Base-by-base conservation (phyloP, 2,797 vertebrate species). In the Schizopygopsis pylzovi region DNA sequence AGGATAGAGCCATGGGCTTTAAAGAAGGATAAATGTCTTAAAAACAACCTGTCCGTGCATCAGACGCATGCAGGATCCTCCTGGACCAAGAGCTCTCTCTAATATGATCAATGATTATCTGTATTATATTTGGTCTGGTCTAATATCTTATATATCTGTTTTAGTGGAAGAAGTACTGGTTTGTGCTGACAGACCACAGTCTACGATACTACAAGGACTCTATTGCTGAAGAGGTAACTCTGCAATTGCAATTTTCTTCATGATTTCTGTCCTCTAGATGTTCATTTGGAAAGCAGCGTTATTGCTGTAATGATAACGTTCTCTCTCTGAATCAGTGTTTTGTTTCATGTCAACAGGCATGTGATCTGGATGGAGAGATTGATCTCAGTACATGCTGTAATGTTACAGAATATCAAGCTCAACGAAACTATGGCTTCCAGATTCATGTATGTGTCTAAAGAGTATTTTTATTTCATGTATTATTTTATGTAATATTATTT, bases 151-250 rank as follows among this genome's bases (percentile, higher is more conserved):
- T 22, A 37, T 65, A n/a, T 33, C 1, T 37, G 47, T 81, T 87
- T 13, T 25, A 96, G 96, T 96, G 96, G 95, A 96, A 96, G 92
- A 96, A 96, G 87, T 96, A 92, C 91, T 96, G 96, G 96, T 96
- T 96, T 90, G 96, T 96, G 83, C 86, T 96, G 91, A 96, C 96
- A 0, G 96, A 96, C 90, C 96, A 96, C 93, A 96, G 95, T 87
- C 93, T 96, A 52, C 92, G 95, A 89, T 96, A 95, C 91, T 96
- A 96, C 89, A 96, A 96, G 91, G 96, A 96, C 85, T 96, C 96
- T 0, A 96, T 96, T 18, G 96, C 96, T 78, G 96, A 96, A 82
- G 96, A 96, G 94, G 96, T 96, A 85, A 92, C 82, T 22, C 9
- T n/a, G 6, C 12, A 15, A 7, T 15, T 15, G 61, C 61, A 33